These are phyloP conservation scores for Phyllopteryx taeniolatus DNA, from an alignment of 2,113 vertebrate species.

Conservation along the genomic window DNA sequence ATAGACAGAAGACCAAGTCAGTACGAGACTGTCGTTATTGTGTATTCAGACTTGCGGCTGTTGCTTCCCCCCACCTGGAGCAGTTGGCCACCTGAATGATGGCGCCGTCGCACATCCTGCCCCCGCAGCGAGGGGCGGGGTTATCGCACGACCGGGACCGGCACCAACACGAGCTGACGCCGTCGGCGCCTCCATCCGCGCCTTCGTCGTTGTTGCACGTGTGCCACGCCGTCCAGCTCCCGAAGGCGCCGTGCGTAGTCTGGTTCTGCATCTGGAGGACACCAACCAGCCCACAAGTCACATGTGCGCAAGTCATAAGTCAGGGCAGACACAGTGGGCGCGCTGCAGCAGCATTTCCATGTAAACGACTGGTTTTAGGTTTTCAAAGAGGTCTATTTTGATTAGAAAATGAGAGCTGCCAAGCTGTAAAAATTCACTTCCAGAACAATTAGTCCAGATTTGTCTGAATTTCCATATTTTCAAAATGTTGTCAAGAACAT, in stretches of 20 bases:
- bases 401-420: no score
- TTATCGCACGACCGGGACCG: slow-evolving; percentile 87
- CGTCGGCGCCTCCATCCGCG: slow-evolving; percentile 80
- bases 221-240: slow-evolving; percentile 91
- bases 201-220: slow-evolving; percentile 89
- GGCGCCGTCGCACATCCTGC: slow-evolving; percentile 82
- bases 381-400: no score
- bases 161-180: slow-evolving; percentile 86
- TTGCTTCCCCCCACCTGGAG: slow-evolving; percentile 78
- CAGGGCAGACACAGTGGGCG: no score
- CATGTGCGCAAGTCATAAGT: no score
- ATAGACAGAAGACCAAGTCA: no score
- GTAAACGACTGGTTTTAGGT: no score
- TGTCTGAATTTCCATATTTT: no score
- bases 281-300: not conserved
- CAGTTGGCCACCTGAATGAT: slow-evolving; percentile 94
- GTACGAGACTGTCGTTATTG: not conserved
- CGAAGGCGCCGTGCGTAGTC: slow-evolving; percentile 83
- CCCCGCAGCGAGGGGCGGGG: slow-evolving; percentile 86
- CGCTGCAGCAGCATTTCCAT: no score
- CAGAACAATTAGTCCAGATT: no score
- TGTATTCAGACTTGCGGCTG: not conserved
- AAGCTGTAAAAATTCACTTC: no score
- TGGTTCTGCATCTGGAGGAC: slow-evolving; percentile 83
- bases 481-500: no score